Conservation (phyloP, 2,113 vertebrate genomes). For the Pluvialis apricaria region DNA sequence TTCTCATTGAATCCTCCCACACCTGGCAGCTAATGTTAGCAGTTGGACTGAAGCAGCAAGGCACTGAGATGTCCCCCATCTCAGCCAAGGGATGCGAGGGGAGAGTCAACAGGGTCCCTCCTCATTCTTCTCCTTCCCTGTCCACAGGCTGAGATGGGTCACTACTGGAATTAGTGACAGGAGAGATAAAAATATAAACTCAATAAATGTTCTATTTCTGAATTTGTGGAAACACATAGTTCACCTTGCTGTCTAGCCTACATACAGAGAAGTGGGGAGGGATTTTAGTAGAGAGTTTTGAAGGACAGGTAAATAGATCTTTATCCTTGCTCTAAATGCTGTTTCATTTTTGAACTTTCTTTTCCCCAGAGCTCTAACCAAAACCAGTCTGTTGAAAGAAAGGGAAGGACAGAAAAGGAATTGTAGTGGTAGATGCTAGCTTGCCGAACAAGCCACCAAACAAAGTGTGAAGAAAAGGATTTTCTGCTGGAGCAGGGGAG, state of each 20-base stretch:
- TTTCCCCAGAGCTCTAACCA: neutral
- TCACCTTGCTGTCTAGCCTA: neutral
- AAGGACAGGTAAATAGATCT: neutral
- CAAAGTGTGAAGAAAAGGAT: neutral
- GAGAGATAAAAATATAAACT: neutral
- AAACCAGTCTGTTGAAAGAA: neutral
- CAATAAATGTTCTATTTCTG: neutral
- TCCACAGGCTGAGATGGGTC: neutral
- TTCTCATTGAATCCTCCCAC: neutral
- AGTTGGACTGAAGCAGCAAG: neutral
- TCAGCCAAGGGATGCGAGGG: neutral
- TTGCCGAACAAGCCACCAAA: neutral
- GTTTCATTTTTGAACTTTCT: neutral
- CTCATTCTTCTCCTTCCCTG: neutral
- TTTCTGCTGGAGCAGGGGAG: neutral
- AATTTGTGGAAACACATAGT: neutral
- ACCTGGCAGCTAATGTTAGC: neutral
- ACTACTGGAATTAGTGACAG: neutral
- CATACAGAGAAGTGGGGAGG: neutral
- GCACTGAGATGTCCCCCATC: neutral
- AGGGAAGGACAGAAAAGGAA: neutral
- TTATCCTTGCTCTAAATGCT: neutral
- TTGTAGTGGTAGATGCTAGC: neutral
- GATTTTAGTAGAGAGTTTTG: neutral
- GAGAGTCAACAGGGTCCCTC: rapidly evolving